Evolutionary conservation across 2,113 vertebrate species (phyloP).

Genomic region (Sardina pilchardus): DNA sequence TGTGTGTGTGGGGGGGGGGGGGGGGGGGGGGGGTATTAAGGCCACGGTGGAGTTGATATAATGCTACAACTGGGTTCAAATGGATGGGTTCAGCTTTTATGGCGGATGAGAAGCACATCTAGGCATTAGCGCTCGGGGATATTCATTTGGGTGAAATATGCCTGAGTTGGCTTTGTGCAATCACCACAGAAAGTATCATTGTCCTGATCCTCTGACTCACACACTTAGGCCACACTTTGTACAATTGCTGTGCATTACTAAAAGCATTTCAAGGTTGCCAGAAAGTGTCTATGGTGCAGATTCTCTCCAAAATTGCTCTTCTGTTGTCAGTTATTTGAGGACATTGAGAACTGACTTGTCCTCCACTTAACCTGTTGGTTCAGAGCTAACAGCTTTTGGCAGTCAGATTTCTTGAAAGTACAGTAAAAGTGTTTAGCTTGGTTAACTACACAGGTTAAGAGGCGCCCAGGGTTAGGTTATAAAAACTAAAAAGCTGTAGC

Average conservation of each 20-base stretch:
- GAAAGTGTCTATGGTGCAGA: not conserved
- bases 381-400: constrained; percentile 17
- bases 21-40: too few relatives aligned
- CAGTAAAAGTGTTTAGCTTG: constrained; percentile 26
- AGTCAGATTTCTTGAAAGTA: constrained; percentile 9
- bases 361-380: constrained; percentile 15
- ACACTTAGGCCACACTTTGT: not conserved
- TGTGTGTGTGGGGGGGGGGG: too few relatives aligned
- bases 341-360: not conserved
- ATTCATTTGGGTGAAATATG: too few relatives aligned
- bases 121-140: too few relatives aligned
- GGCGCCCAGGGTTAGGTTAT: not conserved
- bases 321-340: not conserved
- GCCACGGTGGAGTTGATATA: too few relatives aligned
- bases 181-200: not conserved
- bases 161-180: not conserved
- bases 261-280: not conserved
- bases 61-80: too few relatives aligned
- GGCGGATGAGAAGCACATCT: too few relatives aligned
- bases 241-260: not conserved
- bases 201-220: not conserved
- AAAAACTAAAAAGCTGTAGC: not conserved
- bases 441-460: constrained; percentile 18
- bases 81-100: too few relatives aligned
- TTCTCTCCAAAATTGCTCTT: not conserved